A percentile compares a stretch with the other conserved stretches of the same genome.
phyloP scores from a whole-genome alignment of 2,113 vertebrate genomes.

The Hippocampus abdominalis region DNA sequence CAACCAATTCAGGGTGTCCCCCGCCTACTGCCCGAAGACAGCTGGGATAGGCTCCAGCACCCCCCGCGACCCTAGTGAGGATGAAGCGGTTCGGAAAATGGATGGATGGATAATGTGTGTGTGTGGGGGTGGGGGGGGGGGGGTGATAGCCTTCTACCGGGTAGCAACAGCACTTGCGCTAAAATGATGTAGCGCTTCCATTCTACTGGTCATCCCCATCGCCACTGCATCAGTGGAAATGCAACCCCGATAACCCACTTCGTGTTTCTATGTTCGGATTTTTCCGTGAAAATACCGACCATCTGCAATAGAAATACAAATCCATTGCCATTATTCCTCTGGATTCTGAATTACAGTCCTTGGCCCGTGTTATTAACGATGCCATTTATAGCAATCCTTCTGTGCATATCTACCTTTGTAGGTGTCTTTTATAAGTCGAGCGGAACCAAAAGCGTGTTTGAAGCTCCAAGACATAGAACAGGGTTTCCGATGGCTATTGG shows the following conservation, averaged over 20 bases:
- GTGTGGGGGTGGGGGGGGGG: not conserved
- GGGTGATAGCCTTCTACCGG: not conserved
- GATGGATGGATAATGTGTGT: no score
- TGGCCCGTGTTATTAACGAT: conserved; percentile 24
- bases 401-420: conserved; percentile 34
- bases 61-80: no score
- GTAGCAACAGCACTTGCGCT: not conserved
- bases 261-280: not conserved
- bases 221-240: not conserved
- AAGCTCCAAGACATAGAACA: conserved; percentile 28
- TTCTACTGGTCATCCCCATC: not conserved
- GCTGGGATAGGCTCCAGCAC: no score
- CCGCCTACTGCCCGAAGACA: no score
- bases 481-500: conserved; percentile 25
- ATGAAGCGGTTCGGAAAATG: no score
- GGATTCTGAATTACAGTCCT: not conserved
- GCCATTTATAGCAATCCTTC: not conserved
- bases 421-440: conserved; percentile 56
- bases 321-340: not conserved
- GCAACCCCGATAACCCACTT: not conserved
- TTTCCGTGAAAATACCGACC: not conserved
- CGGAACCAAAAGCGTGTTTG: not conserved
- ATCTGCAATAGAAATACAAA: not conserved
- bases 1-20: no score
- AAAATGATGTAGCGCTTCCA: not conserved